A percentile compares a stretch with the other conserved stretches of the same genome.
Evolutionary conservation across 2,797 vertebrate species (phyloP).

Genomic region (Chrysocyon brachyurus): DNA sequence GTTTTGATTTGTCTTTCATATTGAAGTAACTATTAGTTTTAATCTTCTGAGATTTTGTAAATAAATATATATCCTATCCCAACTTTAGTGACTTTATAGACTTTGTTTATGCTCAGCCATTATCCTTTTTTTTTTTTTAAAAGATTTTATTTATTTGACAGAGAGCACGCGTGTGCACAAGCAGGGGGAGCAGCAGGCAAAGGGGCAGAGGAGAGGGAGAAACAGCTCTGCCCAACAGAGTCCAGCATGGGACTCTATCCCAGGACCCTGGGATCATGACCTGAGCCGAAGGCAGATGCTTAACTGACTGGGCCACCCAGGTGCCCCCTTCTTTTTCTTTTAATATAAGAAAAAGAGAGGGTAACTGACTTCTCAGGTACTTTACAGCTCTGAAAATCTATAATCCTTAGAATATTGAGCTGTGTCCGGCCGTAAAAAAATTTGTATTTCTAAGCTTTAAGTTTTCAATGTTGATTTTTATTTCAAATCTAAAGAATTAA

Average conservation of each 20-base stretch:
- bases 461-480: constrained; percentile 22
- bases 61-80: background rate
- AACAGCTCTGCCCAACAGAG: too few species aligned
- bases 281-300: too few species aligned
- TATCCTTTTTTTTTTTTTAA: background rate
- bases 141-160: too few species aligned
- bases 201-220: too few species aligned
- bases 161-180: too few species aligned
- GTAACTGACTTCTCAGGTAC: background rate
- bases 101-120: constrained; percentile 1
- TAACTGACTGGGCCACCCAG: too few species aligned
- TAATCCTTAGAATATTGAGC: background rate
- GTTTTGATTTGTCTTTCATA: background rate
- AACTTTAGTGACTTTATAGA: background rate
- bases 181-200: too few species aligned
- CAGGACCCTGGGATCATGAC: too few species aligned
- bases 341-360: background rate
- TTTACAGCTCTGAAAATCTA: background rate
- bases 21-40: background rate
- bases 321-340: background rate
- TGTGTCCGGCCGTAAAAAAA: background rate
- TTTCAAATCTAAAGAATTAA: background rate
- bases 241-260: too few species aligned
- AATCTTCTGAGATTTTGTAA: background rate
- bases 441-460: background rate